A percentile compares a stretch with the other conserved stretches of the same genome.
These are phyloP conservation scores for Aquatica leii DNA, from an alignment of 2,888 invertebrate species.

Conservation along the genomic window DNA sequence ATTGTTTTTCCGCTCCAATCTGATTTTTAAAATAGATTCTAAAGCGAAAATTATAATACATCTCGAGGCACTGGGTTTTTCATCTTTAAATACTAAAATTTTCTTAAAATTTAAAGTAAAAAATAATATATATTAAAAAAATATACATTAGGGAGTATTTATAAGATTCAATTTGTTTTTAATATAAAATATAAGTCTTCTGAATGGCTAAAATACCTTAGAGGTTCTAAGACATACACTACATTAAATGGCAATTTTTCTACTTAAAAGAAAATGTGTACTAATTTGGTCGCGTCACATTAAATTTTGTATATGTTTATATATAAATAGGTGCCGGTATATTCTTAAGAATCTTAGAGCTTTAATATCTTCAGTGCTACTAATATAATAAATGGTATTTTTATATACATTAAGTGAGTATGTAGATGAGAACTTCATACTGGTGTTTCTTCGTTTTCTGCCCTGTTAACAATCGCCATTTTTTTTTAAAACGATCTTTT, in stretches of 20 bases:
- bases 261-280: not conserved
- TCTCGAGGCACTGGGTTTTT: slow-evolving; percentile 33
- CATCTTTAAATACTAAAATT: slow-evolving; percentile 25
- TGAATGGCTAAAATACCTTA: not conserved
- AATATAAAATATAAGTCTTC: slow-evolving; percentile 7
- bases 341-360: slow-evolving; percentile 3
- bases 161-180: not conserved
- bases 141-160: slow-evolving; percentile 1
- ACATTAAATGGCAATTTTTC: slow-evolving; percentile 8
- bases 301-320: not conserved
- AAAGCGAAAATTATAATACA: slow-evolving; percentile 21
- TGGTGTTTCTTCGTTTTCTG: slow-evolving; percentile 62
- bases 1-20: not conserved
- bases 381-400: no score
- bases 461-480: slow-evolving; percentile 52
- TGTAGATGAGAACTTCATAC: no score
- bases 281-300: not conserved
- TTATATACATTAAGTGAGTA: no score
- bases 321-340: slow-evolving; percentile 12
- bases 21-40: not conserved
- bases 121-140: slow-evolving; percentile 7
- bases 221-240: not conserved
- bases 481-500: slow-evolving; percentile 9
- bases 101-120: slow-evolving; percentile 19
- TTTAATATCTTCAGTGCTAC: slow-evolving; percentile 1